Base-by-base conservation (phyloP, 2,113 vertebrate species). In the Laticauda colubrina region DNA sequence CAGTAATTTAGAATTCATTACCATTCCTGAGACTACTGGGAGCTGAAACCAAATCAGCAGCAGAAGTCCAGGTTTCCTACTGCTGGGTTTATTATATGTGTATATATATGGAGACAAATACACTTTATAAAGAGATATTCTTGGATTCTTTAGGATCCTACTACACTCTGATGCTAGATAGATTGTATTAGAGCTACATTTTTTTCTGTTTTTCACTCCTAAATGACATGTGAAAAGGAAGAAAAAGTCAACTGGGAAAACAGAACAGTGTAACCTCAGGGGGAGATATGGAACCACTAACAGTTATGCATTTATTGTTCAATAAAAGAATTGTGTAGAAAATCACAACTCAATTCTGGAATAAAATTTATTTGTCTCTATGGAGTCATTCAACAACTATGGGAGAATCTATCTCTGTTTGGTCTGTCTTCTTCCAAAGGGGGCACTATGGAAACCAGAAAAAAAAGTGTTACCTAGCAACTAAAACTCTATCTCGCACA, bases 391-490 rank as follows among this genome's bases (percentile, higher is more conserved):
- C 88, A 61, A 26, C 39, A 57, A 69, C 81, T 39, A 87, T 48
- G 92, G 88, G n/a, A 87, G 75, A 94, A 94, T 87, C 9, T 92
- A 45, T 89, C 81, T 87, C 29, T 87, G 91, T 51, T 95, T 94
- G 86, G 81, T 96, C 89, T 95, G 81, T 92, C 92, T 95, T 95
- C 91, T 20, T 61, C 88, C 94, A 26, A 96, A 95, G 94, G 90
- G 15, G 89, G 81, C 92, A 94, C 95, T 92, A 95, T 95, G 89
- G 89, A 88, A 96, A 96, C 94, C 12, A 94, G 88, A 51, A 92
- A 96, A 56, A 57, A 75, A 64, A 39, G 15, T 91, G 91, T 96
- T 96, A 93, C 96, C 91, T 97, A 97, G 96, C 93, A 96, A 96
- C 96, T 92, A 48, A 55, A 61, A 94, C 88, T 92, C 95, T 95